Evolutionary conservation across 2,888 invertebrate genomes (phyloP).

Genomic region (Tipula vernalis): DNA sequence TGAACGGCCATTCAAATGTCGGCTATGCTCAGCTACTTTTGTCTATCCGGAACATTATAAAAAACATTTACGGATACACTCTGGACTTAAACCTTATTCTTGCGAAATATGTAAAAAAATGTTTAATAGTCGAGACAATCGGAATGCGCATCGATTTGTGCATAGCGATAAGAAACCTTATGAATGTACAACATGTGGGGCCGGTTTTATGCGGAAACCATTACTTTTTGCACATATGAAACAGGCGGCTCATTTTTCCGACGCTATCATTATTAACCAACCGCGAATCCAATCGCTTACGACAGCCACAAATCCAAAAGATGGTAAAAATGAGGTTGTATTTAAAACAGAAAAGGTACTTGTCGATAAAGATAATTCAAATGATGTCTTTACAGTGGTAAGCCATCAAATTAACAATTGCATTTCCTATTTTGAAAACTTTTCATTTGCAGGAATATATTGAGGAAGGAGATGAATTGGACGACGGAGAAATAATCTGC

Average conservation of each 20-base stretch:
- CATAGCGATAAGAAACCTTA: constrained; percentile 81
- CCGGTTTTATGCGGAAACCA: constrained; percentile 74
- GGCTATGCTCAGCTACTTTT: constrained; percentile 61
- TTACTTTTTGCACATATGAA: constrained; percentile 61
- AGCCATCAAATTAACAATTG: neutral
- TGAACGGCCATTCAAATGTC: constrained; percentile 62
- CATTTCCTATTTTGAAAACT: neutral
- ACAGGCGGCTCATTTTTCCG: constrained; percentile 52
- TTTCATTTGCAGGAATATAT: neutral
- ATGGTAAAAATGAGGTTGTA: neutral
- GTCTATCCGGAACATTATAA: constrained; percentile 74
- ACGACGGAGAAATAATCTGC: neutral
- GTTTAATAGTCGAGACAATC: constrained; percentile 72
- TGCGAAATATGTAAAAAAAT: constrained; percentile 75
- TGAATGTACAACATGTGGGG: constrained; percentile 67
- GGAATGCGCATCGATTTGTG: constrained; percentile 72
- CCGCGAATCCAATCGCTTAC: constrained; percentile 51
- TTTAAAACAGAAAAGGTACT: constrained; percentile 6
- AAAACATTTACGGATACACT: constrained; percentile 66
- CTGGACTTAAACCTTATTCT: constrained; percentile 59
- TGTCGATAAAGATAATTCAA: constrained; percentile 5
- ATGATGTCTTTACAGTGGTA: neutral
- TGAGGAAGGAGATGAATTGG: neutral
- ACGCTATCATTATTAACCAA: constrained; percentile 72
- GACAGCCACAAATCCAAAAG: constrained; percentile 17